A percentile compares a stretch with the other conserved stretches of the same genome.
Conservation (phyloP, 2,888 invertebrate genomes). For the Drosophila infuscata region DNA sequence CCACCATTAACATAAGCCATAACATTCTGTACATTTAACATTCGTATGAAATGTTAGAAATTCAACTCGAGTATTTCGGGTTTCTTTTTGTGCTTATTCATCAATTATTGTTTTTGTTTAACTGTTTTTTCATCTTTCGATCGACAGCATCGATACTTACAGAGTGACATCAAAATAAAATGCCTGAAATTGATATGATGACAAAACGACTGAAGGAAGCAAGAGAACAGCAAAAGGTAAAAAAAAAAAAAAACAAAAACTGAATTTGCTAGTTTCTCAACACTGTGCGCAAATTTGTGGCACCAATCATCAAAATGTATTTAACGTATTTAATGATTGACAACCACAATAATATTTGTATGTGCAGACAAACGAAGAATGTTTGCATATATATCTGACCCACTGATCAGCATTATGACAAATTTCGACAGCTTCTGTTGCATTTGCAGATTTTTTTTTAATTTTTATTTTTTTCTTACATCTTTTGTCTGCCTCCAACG, state of each 20-base stretch:
- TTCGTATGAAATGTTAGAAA: neutral
- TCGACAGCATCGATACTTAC: neutral
- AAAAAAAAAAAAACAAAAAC: neutral
- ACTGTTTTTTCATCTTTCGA: no score
- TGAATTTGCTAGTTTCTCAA: neutral
- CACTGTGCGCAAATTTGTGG: neutral
- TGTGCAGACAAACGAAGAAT: neutral
- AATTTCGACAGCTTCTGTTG: slow-evolving; percentile 22
- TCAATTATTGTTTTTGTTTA: no score
- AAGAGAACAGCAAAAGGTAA: neutral
- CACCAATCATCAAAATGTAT: neutral
- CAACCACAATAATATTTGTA: neutral
- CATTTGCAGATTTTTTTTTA: neutral
- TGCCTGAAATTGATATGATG: neutral
- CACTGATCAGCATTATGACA: neutral
- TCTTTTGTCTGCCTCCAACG: neutral
- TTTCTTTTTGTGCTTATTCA: neutral
- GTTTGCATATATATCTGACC: neutral
- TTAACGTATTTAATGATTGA: neutral
- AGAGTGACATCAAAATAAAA: no score
- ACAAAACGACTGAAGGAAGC: neutral
- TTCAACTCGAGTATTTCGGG: neutral
- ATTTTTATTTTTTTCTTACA: slow-evolving; percentile 1
- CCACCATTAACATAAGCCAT: neutral
- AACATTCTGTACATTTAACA: neutral